phyloP scores from a whole-genome alignment of 2,888 invertebrate species.

The Lasioglossum pauxillum region DNA sequence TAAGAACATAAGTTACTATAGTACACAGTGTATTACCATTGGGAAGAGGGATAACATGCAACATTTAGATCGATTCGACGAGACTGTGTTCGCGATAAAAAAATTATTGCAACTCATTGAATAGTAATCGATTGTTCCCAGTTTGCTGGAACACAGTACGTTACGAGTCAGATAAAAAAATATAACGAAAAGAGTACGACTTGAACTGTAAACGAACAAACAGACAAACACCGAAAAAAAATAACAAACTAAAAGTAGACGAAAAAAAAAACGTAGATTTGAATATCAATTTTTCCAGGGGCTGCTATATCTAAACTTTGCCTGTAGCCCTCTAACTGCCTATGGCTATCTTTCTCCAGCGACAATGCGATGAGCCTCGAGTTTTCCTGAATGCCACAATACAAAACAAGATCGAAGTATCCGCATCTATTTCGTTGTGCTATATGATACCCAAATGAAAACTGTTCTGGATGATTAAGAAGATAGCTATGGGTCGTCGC shows the following conservation, averaged over 20 bases:
- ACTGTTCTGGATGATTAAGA: constrained; percentile 67
- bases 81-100: constrained; percentile 43
- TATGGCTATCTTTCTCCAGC: constrained; percentile 74
- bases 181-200: neutral
- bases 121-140: neutral
- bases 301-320: constrained; percentile 75
- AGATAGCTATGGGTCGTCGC: constrained; percentile 75
- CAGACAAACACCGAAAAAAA: constrained; percentile 23
- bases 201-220: constrained; percentile 22
- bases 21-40: constrained; percentile 46
- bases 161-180: constrained; percentile 19
- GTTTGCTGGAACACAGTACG: constrained; percentile 33
- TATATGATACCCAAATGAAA: constrained; percentile 57
- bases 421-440: constrained; percentile 54
- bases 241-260: constrained; percentile 16
- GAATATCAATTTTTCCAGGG: constrained; percentile 73
- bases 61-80: constrained; percentile 62
- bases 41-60: constrained; percentile 67
- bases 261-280: constrained; percentile 59
- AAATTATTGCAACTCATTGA: constrained; percentile 21
- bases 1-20: constrained; percentile 42
- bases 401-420: constrained; percentile 62
- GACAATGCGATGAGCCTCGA: constrained; percentile 65
- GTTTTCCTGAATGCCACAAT: constrained; percentile 61
- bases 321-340: constrained; percentile 75